Evolutionary conservation across 2,888 invertebrate genomes (phyloP), one percentile per base, ranked within the genome.

Genomic region (Tryphoninae sp.): DNA sequence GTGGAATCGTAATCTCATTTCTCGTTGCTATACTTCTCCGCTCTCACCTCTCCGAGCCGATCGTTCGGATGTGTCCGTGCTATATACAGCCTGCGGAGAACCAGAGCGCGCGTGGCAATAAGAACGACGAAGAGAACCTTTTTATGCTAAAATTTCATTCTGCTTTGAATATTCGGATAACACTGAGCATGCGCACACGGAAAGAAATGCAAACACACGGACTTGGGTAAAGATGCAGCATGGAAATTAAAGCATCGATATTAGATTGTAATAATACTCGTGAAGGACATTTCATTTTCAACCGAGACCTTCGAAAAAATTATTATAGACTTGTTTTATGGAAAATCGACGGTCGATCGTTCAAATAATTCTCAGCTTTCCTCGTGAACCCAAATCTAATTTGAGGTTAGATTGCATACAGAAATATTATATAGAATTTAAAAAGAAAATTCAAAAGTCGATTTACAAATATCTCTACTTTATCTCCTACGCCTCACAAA

Each of bases 1-100:
- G 67, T 71, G 51, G 81, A 74, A 85, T 85, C 83, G 84, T 84
- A 84, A 86, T 86, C 85, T 86, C 81, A 78, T 81, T 80, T 82
- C 76, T 58, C 79, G 67, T 51, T 58, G 51, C 75, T 67, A 71
- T 75, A 59, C 33, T 1, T 19, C 19, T 19, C 33, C 23, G 51
- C 55, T 26, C 59, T 59, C 42, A 42, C 40, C 74, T 69, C 69
- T 53, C 16, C 55, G 55, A 6, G 19, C 19, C 19, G 19, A 19
- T 19, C 16, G 51, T 9, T 16, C n/a, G 16, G 16, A 55, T 59
- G 51, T 62, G 22, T 23, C 19, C 9, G 16, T 45, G 13, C 59
- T 59, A 26, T 53, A 26, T 76, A 61, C 59, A 76, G 67, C 67
- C 26, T 53, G 53, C 51, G 9, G 13, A 45, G 3, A 45, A 13